phyloP scores from a whole-genome alignment of 1,140 invertebrate genomes.

The Leptoteleia sp. region DNA sequence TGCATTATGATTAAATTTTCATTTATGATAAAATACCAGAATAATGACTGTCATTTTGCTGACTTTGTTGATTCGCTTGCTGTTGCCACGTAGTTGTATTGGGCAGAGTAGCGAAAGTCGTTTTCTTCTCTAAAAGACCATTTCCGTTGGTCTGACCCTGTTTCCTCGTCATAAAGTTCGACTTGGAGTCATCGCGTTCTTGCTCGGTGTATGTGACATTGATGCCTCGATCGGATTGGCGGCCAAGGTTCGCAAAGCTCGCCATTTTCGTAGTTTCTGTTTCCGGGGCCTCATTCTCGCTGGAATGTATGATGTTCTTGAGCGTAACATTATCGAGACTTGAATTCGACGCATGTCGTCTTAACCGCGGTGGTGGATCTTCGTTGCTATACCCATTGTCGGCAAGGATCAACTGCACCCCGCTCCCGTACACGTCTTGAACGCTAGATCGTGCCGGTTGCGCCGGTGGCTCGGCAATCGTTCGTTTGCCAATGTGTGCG shows the following conservation, averaged over 20 bases:
- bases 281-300: slow-evolving; percentile 81
- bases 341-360: slow-evolving; percentile 81
- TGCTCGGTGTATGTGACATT: slow-evolving; percentile 85
- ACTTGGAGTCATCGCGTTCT: slow-evolving; percentile 80
- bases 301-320: slow-evolving; percentile 83
- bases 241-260: slow-evolving; percentile 87
- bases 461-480: slow-evolving; percentile 82
- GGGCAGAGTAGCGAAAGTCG: slow-evolving; percentile 85
- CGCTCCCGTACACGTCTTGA: slow-evolving; percentile 87
- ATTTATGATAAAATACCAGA: slow-evolving; percentile 72
- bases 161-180: slow-evolving; percentile 75
- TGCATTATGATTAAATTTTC: too few species aligned
- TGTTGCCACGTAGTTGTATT: slow-evolving; percentile 95
- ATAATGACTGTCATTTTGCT: slow-evolving; percentile 75
- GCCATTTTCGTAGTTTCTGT: slow-evolving; percentile 83
- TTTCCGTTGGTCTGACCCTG: slow-evolving; percentile 79
- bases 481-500: slow-evolving; percentile 83
- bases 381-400: slow-evolving; percentile 84
- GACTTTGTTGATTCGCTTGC: slow-evolving; percentile 81
- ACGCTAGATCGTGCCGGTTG: slow-evolving; percentile 86
- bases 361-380: slow-evolving; percentile 76
- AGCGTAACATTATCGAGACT: slow-evolving; percentile 79
- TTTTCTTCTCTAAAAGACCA: slow-evolving; percentile 83
- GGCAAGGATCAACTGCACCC: slow-evolving; percentile 83
- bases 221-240: slow-evolving; percentile 83